phyloP scores from a whole-genome alignment of 2,113 vertebrate species.

The Colius striatus region DNA sequence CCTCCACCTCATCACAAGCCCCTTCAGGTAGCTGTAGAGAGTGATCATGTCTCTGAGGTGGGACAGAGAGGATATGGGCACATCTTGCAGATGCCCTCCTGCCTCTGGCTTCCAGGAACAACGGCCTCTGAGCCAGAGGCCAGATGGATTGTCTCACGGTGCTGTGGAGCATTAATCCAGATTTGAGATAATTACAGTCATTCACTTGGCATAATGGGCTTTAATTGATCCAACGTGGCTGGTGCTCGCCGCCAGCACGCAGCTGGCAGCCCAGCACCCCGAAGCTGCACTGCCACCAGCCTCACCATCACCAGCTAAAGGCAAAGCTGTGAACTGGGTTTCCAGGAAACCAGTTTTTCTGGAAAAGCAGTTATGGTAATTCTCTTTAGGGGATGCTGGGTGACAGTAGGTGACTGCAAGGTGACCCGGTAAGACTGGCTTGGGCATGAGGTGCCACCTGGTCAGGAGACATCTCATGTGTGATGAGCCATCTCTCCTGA shows the following conservation, averaged over 20 bases:
- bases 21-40: no score
- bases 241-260: background rate
- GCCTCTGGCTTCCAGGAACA: background rate
- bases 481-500: background rate
- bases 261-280: background rate
- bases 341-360: background rate
- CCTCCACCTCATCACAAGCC: no score
- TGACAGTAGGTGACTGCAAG: background rate
- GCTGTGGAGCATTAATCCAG: slow-evolving; percentile 53
- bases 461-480: background rate
- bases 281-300: rapidly evolving
- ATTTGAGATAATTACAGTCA: slow-evolving; percentile 68
- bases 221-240: slow-evolving; percentile 49
- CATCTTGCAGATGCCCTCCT: background rate
- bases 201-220: slow-evolving; percentile 61
- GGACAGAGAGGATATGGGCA: background rate
- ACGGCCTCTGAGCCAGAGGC: background rate
- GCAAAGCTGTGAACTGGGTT: rapidly evolving
- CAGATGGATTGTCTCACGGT: slow-evolving; percentile 7
- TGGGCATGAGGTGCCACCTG: background rate
- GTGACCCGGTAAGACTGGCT: background rate
- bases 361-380: rapidly evolving
- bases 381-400: background rate
- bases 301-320: background rate
- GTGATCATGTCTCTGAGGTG: background rate